These are phyloP conservation scores for Drosophila borborema DNA, from an alignment of 2,888 invertebrate genomes.

Conservation along the genomic window DNA sequence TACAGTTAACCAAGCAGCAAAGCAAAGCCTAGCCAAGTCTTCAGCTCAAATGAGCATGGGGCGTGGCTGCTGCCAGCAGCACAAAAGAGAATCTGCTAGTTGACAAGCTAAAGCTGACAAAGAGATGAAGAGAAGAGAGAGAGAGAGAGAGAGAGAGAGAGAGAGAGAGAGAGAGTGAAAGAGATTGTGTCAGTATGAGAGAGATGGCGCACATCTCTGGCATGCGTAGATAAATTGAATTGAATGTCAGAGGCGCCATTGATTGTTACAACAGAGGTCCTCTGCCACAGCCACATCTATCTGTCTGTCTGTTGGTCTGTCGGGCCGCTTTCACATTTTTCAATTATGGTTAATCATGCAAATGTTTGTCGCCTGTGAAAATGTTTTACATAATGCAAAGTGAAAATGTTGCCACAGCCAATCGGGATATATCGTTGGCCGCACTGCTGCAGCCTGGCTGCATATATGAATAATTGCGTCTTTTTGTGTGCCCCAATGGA, in stretches of 20 bases:
- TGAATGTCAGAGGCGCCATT: slow-evolving; percentile 64
- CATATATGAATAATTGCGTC: slow-evolving; percentile 77
- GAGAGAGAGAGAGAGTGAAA: not conserved
- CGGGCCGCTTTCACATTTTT: slow-evolving; percentile 67
- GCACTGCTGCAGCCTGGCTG: slow-evolving; percentile 52
- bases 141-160: not conserved
- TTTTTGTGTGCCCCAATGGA: slow-evolving; percentile 40
- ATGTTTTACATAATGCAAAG: slow-evolving; percentile 80
- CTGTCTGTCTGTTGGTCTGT: slow-evolving; percentile 16
- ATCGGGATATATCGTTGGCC: slow-evolving; percentile 16
- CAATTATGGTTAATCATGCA: slow-evolving; percentile 80
- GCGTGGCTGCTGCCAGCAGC: slow-evolving; percentile 34
- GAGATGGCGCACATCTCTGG: slow-evolving; percentile 49
- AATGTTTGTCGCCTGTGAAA: slow-evolving; percentile 78
- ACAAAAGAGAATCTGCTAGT: slow-evolving; percentile 34
- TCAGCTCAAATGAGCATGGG: slow-evolving; percentile 32
- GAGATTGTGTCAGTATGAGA: not conserved
- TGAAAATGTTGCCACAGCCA: slow-evolving; percentile 60
- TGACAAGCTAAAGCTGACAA: slow-evolving; percentile 26
- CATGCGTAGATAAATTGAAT: slow-evolving; percentile 77
- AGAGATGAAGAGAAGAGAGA: not conserved
- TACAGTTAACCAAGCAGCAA: slow-evolving; percentile 57
- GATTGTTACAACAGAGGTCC: slow-evolving; percentile 56
- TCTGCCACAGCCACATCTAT: slow-evolving; percentile 6
- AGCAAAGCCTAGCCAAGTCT: slow-evolving; percentile 37